phyloP scores from a whole-genome alignment of 2,113 vertebrate genomes.

The Arizona elegans region DNA sequence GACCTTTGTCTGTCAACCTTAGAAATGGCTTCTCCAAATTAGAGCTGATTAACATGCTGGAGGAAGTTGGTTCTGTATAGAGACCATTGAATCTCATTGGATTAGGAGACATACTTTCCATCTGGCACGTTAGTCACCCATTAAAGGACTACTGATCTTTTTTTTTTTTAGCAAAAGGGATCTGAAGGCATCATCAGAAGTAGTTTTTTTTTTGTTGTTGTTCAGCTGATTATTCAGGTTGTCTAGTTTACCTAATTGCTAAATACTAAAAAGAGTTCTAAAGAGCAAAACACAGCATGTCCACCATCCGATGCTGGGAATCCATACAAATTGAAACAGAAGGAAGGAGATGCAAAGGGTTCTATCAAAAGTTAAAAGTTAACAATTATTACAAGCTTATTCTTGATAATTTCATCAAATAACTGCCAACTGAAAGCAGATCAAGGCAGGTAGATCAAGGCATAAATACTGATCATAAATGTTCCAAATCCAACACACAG shows the following conservation, averaged over 20 bases:
- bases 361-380: slow-evolving; percentile 3
- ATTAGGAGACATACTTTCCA: slow-evolving; percentile 1
- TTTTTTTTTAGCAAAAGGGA: neutral
- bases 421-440: neutral
- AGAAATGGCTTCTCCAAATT: slow-evolving; percentile 24
- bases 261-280: neutral
- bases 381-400: neutral
- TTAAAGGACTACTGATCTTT: slow-evolving; percentile 10
- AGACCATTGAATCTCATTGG: slow-evolving; percentile 3
- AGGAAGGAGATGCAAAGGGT: neutral
- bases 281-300: neutral
- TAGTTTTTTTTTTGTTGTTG: neutral
- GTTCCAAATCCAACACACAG: neutral
- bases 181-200: neutral
- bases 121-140: neutral
- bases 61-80: slow-evolving; percentile 18
- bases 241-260: slow-evolving; percentile 1
- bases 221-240: slow-evolving; percentile 5
- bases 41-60: slow-evolving; percentile 22
- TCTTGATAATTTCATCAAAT: neutral
- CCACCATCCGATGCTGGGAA: neutral
- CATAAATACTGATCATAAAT: neutral
- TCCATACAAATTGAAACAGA: slow-evolving; percentile 1
- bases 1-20: slow-evolving; percentile 25
- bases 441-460: neutral